phyloP scores from a whole-genome alignment of 2,888 invertebrate species.

The Eupithecia subfuscata region DNA sequence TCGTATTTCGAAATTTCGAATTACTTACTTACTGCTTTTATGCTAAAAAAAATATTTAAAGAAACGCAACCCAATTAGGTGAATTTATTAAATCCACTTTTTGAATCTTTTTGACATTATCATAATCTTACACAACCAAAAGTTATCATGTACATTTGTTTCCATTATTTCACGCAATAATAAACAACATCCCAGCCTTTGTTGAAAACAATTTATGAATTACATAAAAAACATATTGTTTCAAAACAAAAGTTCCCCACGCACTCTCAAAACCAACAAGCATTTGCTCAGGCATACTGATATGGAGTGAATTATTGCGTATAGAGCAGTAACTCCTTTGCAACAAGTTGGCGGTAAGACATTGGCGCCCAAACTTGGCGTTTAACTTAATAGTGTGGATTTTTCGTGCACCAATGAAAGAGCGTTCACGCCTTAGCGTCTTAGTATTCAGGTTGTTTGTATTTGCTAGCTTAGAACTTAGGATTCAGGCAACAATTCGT shows the following conservation, averaged over 20 bases:
- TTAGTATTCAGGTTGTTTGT: too few species aligned
- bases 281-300: constrained; percentile 14
- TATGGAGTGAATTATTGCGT: not conserved
- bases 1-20: not conserved
- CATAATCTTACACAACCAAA: not conserved
- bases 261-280: constrained; percentile 15
- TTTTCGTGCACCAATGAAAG: not conserved
- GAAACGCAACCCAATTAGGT: not conserved
- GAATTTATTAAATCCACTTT: not conserved
- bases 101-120: not conserved
- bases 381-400: not conserved
- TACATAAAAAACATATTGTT: constrained; percentile 20
- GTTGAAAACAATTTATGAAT: constrained; percentile 15
- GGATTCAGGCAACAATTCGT: too few species aligned
- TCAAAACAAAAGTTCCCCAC: constrained; percentile 22
- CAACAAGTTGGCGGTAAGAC: not conserved
- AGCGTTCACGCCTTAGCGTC: not conserved
- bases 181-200: not conserved
- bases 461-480: too few species aligned
- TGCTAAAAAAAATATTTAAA: not conserved
- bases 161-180: not conserved
- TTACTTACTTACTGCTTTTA: not conserved
- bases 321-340: constrained; percentile 5
- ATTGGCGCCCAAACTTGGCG: not conserved
- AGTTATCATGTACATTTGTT: not conserved